These are phyloP conservation scores for Eira barbara DNA, from an alignment of 2,113 vertebrate species.

Conservation along the genomic window DNA sequence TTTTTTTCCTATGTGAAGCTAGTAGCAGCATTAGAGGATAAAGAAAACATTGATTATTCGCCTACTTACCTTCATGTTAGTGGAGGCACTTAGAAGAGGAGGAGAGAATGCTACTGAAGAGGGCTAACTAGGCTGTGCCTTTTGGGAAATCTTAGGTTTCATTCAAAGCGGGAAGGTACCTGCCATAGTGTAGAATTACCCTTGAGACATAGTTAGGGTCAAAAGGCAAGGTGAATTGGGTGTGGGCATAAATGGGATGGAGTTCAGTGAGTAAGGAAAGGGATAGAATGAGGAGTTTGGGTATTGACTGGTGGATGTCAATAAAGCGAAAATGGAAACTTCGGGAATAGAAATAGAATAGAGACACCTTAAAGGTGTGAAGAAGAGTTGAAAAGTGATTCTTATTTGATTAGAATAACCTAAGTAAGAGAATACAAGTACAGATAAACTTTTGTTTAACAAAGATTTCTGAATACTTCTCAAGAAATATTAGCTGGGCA, in stretches of 20 bases:
- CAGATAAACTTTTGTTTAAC: conserved; percentile 21
- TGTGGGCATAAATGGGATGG: background rate
- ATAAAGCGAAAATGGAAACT: background rate
- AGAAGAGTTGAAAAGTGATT: background rate
- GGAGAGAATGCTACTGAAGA: background rate
- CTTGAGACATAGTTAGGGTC: background rate
- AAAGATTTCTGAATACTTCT: background rate
- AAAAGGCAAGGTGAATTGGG: background rate
- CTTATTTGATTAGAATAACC: background rate
- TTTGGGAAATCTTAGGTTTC: background rate
- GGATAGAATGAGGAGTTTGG: background rate
- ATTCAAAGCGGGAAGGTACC: background rate
- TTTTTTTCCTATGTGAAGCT: background rate
- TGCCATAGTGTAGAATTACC: background rate
- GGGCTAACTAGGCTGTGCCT: background rate
- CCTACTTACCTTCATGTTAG: background rate
- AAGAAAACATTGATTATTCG: background rate
- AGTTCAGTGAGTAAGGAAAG: background rate
- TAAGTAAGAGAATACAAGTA: background rate
- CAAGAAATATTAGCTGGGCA: background rate
- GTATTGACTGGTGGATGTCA: background rate
- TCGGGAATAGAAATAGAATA: background rate
- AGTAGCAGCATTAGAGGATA: background rate
- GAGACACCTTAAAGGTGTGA: background rate
- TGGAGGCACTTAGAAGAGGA: background rate